Evolutionary conservation across 2,113 vertebrate species (phyloP), one percentile per base, ranked within the genome.

Genomic region (Sarotherodon lohbergeri): DNA sequence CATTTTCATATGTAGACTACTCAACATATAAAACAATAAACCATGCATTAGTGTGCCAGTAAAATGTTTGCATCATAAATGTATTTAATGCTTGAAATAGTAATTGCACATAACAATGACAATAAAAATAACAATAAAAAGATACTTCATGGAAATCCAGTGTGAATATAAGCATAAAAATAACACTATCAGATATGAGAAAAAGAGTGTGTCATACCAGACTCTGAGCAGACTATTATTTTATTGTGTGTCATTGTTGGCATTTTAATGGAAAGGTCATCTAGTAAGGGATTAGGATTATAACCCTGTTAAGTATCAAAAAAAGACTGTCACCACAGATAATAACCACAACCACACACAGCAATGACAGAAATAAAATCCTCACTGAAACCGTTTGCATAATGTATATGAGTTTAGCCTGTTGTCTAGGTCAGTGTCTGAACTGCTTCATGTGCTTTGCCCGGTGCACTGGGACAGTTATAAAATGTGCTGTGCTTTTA

Each of bases 211-310:
- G 7, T 61, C 27, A 66, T 55, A 59, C 85, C 17, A 71, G 41
- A 81, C 3, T 56, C n/a, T 34, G 48, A 84, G 50, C 79, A 48
- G 27, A 46, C 16, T 63, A 24, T 87, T 63, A 24, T 85, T 68
- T 50, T 84, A 81, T 54, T 86, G 29, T 71, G 11, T 71, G 11
- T 39, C 46, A 78, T 4, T 78, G 9, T 84, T 84, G 2, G 1
- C 68, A 46, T 88, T 85, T 90, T 82, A 88, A 81, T 66, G 46
- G 66, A 82, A 41, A 88, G 22, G 56, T 63, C 24, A 81, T 87
- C 46, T 57, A 89, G 82, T 85, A 68, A 43, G 32, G 81, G 90
- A 94, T 92, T 92, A 94, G 90, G 93, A 94, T 95, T 94, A 94
- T 16, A 90, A 85, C 73, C 82, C 88, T 87, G 57, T 57, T 71